These are phyloP conservation scores for Scytalopus superciliaris DNA, from an alignment of 2,113 vertebrate genomes.

Conservation along the genomic window DNA sequence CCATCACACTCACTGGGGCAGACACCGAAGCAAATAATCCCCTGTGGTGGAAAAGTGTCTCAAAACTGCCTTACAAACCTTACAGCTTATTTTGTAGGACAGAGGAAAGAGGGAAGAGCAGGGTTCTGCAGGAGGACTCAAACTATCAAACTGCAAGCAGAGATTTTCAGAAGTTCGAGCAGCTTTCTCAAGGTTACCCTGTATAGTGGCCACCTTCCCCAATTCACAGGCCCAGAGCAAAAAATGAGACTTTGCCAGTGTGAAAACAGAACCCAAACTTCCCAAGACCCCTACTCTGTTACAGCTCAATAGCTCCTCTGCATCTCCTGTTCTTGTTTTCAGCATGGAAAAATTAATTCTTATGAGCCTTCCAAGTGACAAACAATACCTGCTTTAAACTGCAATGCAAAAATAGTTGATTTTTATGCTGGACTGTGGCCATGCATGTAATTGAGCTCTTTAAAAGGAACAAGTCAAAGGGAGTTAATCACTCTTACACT, in stretches of 20 bases:
- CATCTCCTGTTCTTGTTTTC: neutral
- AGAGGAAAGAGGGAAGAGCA: neutral
- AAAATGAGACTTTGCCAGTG: neutral
- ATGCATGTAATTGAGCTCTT: neutral
- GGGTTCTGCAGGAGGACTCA: neutral
- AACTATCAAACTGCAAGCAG: neutral
- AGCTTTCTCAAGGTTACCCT: neutral
- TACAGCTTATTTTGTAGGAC: neutral
- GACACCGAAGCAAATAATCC: neutral
- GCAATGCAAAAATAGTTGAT: neutral
- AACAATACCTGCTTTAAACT: conserved; percentile 9
- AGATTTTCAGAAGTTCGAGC: neutral
- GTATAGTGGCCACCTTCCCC: neutral
- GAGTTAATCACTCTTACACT: neutral
- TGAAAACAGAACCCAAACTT: neutral
- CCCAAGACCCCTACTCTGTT: neutral
- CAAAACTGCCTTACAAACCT: neutral
- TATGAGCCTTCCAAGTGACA: neutral
- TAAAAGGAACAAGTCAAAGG: neutral
- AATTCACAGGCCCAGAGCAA: neutral
- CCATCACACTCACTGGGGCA: neutral
- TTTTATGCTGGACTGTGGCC: neutral
- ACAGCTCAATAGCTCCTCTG: neutral
- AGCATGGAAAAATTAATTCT: neutral
- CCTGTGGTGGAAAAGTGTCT: neutral